These are phyloP conservation scores for Fregetta grallaria DNA, from an alignment of 2,113 vertebrate genomes.

Conservation along the genomic window DNA sequence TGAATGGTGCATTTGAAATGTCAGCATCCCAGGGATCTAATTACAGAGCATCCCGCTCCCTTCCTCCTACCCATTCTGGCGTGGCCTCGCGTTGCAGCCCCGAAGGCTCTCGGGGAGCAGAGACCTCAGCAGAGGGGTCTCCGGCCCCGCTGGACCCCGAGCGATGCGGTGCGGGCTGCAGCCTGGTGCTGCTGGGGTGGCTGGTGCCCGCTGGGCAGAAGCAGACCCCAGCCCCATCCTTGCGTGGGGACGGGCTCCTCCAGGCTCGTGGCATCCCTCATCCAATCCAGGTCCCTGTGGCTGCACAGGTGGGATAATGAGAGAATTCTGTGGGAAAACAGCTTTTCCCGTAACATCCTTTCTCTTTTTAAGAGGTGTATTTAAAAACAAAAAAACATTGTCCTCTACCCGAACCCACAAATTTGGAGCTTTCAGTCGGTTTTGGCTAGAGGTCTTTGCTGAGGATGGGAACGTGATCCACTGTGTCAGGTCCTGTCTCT, in stretches of 20 bases:
- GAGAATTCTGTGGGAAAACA: not conserved
- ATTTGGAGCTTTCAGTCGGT: not conserved
- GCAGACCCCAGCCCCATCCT: not conserved
- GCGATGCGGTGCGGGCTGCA: fast-evolving
- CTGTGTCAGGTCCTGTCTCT: not conserved
- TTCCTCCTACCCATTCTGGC: not conserved
- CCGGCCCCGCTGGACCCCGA: no score
- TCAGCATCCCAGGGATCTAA: not conserved
- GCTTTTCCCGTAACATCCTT: not conserved
- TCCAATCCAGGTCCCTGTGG: not conserved
- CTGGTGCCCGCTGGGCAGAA: not conserved
- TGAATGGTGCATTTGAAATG: no score
- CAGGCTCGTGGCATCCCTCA: not conserved
- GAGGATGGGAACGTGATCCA: not conserved
- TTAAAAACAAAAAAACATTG: not conserved
- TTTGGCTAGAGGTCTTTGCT: not conserved
- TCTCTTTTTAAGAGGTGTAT: not conserved
- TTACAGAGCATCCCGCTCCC: not conserved
- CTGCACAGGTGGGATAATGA: not conserved
- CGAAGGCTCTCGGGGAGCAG: not conserved
- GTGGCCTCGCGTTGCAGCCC: fast-evolving
- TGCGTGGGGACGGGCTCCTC: not conserved
- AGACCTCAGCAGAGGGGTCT: not conserved
- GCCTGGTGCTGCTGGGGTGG: not conserved
- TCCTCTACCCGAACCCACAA: not conserved